Base-by-base conservation (phyloP, 2,797 vertebrate species). In the Acomys russatus region DNA sequence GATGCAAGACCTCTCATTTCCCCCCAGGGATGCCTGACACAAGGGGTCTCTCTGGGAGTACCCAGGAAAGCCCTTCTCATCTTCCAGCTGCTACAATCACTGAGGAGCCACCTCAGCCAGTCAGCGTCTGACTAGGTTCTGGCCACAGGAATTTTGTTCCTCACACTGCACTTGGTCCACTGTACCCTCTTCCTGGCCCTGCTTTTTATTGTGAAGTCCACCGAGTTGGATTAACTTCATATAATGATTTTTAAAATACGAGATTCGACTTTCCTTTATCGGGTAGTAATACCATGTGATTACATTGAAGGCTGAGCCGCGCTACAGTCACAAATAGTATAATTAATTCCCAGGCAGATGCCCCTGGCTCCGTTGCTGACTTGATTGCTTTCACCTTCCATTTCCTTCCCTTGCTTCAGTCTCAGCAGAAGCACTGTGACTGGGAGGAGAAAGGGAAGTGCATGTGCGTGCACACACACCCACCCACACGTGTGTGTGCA, bases 261-360 rank as follows among this genome's bases (percentile, higher is more conserved):
- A 8, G 91, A 94, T 96, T 97, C 96, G 83, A 80, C 90, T 98
- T 96, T 74, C 11, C 85, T 96, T 92, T 61, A 97, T 98, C 97
- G 96, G 96, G 95, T 96, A 0, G 28, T 94, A 76, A 89, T 4
- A 33, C 38, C 63, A 66, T 30, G 66, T n/a, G 96, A 93, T 94
- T 96, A 83, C 59, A 96, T 66, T 90, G 94, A 98, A 97, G 64
- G 71, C 87, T 97, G 96, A 77, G 79, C 68, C 94, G 84, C 92
- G 94, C 95, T 94, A 87, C 94, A 94, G 95, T 98, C 94, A 94
- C 95, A 97, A 95, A 94, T 97, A 97, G 97, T 91, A 74, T 97
- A 94, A 97, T 98, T 97, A 54, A 49, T 98, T 95, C 96, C 91
- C 96, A 97, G 97, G 95, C 95, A 98, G 97, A 98, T 96, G 97